Percentiles rank a stretch among this genome's conserved stretches.
Conservation (phyloP, 2,797 vertebrate genomes). For the Lindbergichthys nudifrons region DNA sequence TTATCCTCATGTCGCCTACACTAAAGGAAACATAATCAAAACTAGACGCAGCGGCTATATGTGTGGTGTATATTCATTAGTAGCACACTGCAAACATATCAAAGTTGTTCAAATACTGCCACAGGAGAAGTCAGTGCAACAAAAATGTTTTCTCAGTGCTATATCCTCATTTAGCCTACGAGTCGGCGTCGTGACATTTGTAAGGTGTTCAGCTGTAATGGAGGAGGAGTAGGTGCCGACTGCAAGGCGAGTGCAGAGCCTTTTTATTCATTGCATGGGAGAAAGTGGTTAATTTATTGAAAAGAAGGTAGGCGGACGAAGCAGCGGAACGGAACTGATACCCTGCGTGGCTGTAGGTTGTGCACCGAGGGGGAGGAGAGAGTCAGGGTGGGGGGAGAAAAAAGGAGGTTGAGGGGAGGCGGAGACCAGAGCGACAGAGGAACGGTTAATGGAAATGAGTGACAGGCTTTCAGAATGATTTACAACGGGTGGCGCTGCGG, state of each 20-base stretch:
- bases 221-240: slow-evolving; percentile 80
- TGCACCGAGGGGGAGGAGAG: slow-evolving; percentile 68
- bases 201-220: slow-evolving; percentile 78
- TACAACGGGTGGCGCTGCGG: slow-evolving; percentile 98
- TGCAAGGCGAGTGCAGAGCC: slow-evolving; percentile 61
- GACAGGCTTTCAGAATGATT: slow-evolving; percentile 99
- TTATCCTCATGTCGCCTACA: slow-evolving; percentile 42
- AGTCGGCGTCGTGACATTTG: slow-evolving; percentile 76
- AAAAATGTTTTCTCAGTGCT: slow-evolving; percentile 70
- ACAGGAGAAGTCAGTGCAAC: slow-evolving; percentile 64
- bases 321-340: slow-evolving; percentile 85
- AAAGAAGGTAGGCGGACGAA: slow-evolving; percentile 84
- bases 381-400: slow-evolving; percentile 24
- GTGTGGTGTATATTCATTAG: slow-evolving; percentile 51
- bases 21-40: slow-evolving; percentile 37
- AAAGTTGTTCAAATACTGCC: slow-evolving; percentile 63
- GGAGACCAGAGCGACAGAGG: slow-evolving; percentile 84
- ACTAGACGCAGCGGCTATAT: slow-evolving; percentile 9
- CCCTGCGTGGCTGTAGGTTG: slow-evolving; percentile 81
- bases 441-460: slow-evolving; percentile 99
- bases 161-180: slow-evolving; percentile 75
- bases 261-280: slow-evolving; percentile 80
- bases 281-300: slow-evolving; percentile 87
- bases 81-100: slow-evolving; percentile 45
- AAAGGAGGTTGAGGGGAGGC: slow-evolving; percentile 77